Evolutionary conservation across 2,113 vertebrate species (phyloP).

Genomic region (Origma solitaria): DNA sequence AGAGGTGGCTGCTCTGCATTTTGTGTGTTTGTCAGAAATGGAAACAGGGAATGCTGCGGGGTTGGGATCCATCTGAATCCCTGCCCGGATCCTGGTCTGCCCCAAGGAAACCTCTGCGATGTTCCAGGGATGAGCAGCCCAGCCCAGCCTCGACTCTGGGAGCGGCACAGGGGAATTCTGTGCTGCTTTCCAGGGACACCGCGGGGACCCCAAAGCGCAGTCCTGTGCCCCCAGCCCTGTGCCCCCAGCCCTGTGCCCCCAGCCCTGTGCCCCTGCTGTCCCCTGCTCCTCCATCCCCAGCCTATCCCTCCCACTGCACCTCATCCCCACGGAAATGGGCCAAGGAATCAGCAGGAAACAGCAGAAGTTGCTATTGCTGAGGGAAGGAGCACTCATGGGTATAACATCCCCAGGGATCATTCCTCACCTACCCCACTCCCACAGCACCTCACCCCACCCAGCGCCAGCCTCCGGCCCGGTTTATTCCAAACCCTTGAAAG

Average conservation of each 20-base stretch:
- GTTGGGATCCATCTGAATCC: background rate
- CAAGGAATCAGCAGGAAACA: background rate
- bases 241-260: no score
- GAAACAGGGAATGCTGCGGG: background rate
- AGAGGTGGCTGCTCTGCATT: background rate
- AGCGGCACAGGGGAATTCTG: background rate
- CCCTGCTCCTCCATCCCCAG: no score
- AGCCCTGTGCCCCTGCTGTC: no score
- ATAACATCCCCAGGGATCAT: fast-evolving
- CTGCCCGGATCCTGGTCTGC: background rate
- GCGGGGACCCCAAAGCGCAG: no score
- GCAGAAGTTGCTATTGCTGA: background rate
- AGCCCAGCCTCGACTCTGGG: background rate
- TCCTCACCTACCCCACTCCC: background rate
- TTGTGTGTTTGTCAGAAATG: background rate
- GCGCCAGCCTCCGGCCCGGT: background rate
- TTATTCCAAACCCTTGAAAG: fast-evolving
- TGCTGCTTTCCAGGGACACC: no score
- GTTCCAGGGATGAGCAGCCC: background rate
- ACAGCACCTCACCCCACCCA: background rate
- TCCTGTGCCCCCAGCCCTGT: no score
- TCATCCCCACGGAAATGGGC: no score
- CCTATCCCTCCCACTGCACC: no score
- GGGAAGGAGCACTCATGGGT: background rate
- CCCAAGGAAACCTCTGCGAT: background rate